phyloP scores from a whole-genome alignment of 2,888 invertebrate genomes.

The Deilephila elpenor region DNA sequence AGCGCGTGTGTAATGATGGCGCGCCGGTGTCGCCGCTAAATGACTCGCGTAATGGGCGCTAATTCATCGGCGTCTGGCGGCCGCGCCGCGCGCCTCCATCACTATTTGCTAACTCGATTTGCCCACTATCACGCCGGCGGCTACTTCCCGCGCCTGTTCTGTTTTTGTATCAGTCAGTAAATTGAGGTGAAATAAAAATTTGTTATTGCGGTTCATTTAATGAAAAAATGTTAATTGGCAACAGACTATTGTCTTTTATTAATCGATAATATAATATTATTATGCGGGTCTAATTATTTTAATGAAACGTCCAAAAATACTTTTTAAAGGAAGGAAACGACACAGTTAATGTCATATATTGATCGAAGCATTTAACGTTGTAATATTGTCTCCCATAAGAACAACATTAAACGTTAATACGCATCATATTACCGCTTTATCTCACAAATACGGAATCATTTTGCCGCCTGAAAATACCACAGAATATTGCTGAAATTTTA shows the following conservation, averaged over 20 bases:
- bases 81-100: neutral
- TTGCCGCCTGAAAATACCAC: neutral
- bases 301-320: no score
- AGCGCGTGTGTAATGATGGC: neutral
- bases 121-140: neutral
- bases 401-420: no score
- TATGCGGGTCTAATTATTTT: no score
- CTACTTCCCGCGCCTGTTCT: neutral
- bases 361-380: no score
- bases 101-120: neutral
- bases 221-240: no score
- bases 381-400: no score
- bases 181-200: neutral
- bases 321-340: no score
- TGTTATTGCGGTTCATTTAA: neutral
- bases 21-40: neutral
- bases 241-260: neutral
- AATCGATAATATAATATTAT: neutral
- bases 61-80: slow-evolving; percentile 3
- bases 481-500: neutral
- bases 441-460: no score
- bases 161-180: neutral
- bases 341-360: no score
- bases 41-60: neutral
- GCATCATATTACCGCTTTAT: no score